Conservation (phyloP, 2,113 vertebrate genomes). For the Bubo scandiacus region DNA sequence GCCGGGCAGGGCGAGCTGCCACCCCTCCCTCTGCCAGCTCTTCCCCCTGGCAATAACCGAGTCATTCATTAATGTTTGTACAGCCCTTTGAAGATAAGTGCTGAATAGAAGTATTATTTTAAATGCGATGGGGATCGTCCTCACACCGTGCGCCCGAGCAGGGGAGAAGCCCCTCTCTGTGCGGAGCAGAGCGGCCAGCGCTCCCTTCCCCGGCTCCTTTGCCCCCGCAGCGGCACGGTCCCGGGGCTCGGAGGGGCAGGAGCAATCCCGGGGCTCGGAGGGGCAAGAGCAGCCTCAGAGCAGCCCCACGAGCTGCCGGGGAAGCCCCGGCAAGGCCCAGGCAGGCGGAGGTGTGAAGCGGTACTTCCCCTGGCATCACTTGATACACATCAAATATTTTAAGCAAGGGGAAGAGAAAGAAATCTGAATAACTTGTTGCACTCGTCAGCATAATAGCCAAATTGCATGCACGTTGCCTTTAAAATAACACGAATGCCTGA, state of each 20-base stretch:
- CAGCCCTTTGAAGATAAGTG: background rate
- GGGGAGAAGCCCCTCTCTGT: background rate
- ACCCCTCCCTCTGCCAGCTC: background rate
- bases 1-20: background rate
- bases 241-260: background rate
- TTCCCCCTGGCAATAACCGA: background rate
- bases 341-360: background rate
- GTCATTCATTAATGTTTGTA: background rate
- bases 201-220: background rate
- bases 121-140: background rate
- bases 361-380: background rate
- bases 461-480: background rate
- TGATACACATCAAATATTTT: background rate
- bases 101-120: background rate
- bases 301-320: background rate
- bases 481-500: background rate
- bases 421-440: background rate
- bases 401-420: background rate
- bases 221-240: rapidly evolving
- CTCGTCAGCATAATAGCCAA: background rate
- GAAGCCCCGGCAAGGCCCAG: background rate
- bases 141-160: rapidly evolving
- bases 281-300: background rate
- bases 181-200: background rate
- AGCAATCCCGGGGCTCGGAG: rapidly evolving